Percentiles rank a stretch among this genome's conserved stretches.
phyloP scores from a whole-genome alignment of 2,113 vertebrate genomes.

The Potamarius usumacintae region DNA sequence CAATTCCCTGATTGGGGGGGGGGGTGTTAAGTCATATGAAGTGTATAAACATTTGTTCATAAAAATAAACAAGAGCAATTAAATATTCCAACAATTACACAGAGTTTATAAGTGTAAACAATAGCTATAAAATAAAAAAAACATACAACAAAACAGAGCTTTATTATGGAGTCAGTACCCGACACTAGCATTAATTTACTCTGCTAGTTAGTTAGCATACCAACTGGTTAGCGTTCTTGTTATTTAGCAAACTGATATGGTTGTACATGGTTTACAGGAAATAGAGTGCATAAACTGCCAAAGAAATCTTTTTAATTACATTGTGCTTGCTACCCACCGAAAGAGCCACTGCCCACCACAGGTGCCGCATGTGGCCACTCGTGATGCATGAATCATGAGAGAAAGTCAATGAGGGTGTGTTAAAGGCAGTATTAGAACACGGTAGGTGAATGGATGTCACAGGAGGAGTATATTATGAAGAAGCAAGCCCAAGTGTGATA shows the following conservation, averaged over 20 bases:
- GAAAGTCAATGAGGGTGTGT: background rate
- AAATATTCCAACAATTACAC: background rate
- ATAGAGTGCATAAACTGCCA: background rate
- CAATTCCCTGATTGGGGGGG: background rate
- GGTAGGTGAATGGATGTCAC: conserved; percentile 33
- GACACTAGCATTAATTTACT: background rate
- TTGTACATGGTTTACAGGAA: no score
- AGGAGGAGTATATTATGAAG: conserved; percentile 49
- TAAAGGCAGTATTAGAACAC: background rate
- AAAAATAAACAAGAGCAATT: background rate
- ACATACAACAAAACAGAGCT: conserved; percentile 1
- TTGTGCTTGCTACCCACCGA: background rate
- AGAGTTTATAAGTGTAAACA: background rate
- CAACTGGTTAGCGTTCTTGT: no score
- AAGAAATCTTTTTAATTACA: background rate
- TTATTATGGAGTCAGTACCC: background rate
- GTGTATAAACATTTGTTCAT: background rate
- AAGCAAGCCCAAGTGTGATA: conserved; percentile 20
- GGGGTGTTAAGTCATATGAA: background rate
- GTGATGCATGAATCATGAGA: background rate
- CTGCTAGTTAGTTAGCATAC: no score
- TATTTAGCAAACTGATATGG: no score
- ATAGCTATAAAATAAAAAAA: background rate
- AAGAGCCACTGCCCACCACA: background rate
- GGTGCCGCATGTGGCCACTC: background rate